Base-by-base conservation (phyloP, 2,113 vertebrate species). In the Erythrolamprus reginae region DNA sequence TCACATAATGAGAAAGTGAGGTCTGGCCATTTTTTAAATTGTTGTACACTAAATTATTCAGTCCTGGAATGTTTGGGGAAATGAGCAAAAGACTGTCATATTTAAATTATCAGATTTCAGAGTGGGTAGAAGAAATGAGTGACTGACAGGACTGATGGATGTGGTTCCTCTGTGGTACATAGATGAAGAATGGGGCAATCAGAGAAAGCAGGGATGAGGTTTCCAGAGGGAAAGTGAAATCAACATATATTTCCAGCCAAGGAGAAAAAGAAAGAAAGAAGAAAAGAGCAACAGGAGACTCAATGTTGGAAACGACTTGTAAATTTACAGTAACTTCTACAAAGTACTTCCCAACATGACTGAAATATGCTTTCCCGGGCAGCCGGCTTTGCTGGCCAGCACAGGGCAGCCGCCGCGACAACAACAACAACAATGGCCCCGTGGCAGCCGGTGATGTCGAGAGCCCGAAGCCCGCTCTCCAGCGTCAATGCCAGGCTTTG, bases 121-220 rank as follows among this genome's bases (percentile, higher is more conserved):
- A 86, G 85, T 89, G 93, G 82, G 50, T 92, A 91, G 92, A 94
- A 91, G 91, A 94, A 93, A 65, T 88, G 89, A 94, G 93, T 93
- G 90, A 91, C 56, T 91, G n/a, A 88, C 13, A 92, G 77, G 84
- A 84, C 9, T 89, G 87, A 93, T 94, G 89, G 90, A 92, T 26
- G 19, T 92, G 15, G 23, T 94, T 95, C 83, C 94, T 70, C 84
- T 65, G 89, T 92, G 70, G 92, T 92, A 89, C n/a, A 93, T 58
- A 95, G 52, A 88, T 93, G 87, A 90, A 23, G 24, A 56, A 92
- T 90, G 82, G 42, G 87, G 89, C 70, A 87, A 24, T 45, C 91
- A 91, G 85, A 91, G 28, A 85, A 84, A 90, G 86, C 51, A 92
- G 51, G 55, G 53, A 82, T 86, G 9, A 51, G 26, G 1, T 94